A percentile compares a stretch with the other conserved stretches of the same genome.
Conservation (phyloP, 2,113 vertebrate genomes). For the Piprites chloris region DNA sequence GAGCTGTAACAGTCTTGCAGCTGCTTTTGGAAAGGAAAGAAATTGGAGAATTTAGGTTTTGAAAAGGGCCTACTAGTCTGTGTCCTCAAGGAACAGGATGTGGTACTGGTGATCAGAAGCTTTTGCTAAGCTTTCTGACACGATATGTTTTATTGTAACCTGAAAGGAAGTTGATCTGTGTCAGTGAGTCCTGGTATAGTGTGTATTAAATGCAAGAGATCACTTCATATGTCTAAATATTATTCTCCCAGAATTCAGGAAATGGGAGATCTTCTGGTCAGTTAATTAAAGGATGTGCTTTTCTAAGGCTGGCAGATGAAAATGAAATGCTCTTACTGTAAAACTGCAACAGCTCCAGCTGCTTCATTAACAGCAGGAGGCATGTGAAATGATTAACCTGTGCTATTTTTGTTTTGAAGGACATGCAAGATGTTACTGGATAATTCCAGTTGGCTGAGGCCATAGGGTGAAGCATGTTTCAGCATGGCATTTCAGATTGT, state of each 20-base stretch:
- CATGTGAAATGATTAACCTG: not conserved
- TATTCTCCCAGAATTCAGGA: not conserved
- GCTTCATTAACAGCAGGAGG: not conserved
- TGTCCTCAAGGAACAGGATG: not conserved
- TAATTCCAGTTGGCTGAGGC: not conserved
- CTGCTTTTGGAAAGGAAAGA: not conserved
- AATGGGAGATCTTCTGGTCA: not conserved
- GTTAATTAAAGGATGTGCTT: not conserved
- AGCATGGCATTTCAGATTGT: not conserved
- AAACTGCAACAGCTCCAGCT: not conserved
- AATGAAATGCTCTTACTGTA: not conserved
- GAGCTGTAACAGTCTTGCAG: not conserved
- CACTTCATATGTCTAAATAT: not conserved
- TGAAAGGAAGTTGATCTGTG: not conserved
- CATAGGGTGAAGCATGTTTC: not conserved
- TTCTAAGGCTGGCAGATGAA: not conserved
- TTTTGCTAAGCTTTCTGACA: not conserved
- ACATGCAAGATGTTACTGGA: not conserved
- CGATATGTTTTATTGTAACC: not conserved
- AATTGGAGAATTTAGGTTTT: not conserved
- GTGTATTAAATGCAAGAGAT: not conserved
- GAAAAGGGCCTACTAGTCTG: not conserved
- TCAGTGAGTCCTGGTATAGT: not conserved
- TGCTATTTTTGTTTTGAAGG: not conserved
- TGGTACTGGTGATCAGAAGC: not conserved